Evolutionary conservation across 1,140 invertebrate species (phyloP).

Genomic region (Trichonephila clavata): DNA sequence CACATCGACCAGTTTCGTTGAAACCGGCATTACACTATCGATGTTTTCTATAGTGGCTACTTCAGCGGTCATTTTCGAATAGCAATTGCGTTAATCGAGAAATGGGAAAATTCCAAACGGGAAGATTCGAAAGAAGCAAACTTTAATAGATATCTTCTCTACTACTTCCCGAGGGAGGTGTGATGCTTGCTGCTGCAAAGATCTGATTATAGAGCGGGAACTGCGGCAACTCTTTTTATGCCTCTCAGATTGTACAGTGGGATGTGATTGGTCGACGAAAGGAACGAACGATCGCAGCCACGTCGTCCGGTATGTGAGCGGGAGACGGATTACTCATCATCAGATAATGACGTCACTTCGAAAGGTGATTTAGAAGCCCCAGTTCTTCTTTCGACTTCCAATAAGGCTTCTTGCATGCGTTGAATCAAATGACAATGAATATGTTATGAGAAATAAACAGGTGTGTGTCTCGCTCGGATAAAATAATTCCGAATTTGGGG

Average conservation of each 20-base stretch:
- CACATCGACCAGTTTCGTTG: neutral
- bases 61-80: slow-evolving; percentile 26
- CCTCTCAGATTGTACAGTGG: neutral
- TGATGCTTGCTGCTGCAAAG: slow-evolving; percentile 58
- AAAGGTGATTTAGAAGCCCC: slow-evolving; percentile 44
- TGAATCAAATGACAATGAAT: neutral
- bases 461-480: neutral
- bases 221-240: slow-evolving; percentile 34
- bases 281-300: slow-evolving; percentile 58
- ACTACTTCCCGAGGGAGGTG: neutral
- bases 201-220: slow-evolving; percentile 55
- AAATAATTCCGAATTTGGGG: neutral
- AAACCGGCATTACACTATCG: neutral
- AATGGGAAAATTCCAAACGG: slow-evolving; percentile 28
- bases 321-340: slow-evolving; percentile 39
- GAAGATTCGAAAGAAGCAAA: slow-evolving; percentile 65
- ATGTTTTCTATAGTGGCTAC: neutral
- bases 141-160: slow-evolving; percentile 70
- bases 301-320: slow-evolving; percentile 41
- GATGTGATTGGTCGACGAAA: slow-evolving; percentile 46
- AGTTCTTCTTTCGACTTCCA: neutral
- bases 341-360: slow-evolving; percentile 6
- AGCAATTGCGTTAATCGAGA: neutral
- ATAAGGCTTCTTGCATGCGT: neutral
- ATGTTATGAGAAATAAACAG: neutral